phyloP scores from a whole-genome alignment of 2,113 vertebrate genomes.

The Larimichthys crocea region DNA sequence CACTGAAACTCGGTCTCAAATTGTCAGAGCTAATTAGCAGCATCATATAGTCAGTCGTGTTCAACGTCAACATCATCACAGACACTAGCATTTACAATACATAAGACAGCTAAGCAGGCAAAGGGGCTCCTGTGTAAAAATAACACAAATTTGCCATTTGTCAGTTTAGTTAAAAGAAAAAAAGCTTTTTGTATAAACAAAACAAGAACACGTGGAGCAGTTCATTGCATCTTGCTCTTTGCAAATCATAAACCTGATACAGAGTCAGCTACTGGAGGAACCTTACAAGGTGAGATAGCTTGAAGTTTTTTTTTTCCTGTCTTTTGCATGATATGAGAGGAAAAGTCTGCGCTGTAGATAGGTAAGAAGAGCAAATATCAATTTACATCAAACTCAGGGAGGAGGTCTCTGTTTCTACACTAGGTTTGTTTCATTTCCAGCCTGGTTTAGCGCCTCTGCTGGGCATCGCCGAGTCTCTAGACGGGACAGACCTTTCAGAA shows the following conservation, averaged over 20 bases:
- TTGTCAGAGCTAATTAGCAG: conserved; percentile 76
- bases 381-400: neutral
- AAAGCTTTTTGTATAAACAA: conserved; percentile 17
- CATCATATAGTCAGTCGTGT: conserved; percentile 56
- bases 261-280: conserved; percentile 31
- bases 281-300: conserved; percentile 20
- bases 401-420: neutral
- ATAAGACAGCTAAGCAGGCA: conserved; percentile 70
- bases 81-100: conserved; percentile 43
- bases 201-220: conserved; percentile 17
- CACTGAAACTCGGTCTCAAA: conserved; percentile 51
- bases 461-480: conserved; percentile 76
- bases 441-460: conserved; percentile 85
- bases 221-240: conserved; percentile 74
- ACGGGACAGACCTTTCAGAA: conserved; percentile 83
- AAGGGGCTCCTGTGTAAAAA: conserved; percentile 48
- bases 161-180: conserved; percentile 45
- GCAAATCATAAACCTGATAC: conserved; percentile 50
- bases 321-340: conserved; percentile 50
- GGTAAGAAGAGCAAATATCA: neutral
- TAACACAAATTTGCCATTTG: conserved; percentile 63
- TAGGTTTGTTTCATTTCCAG: conserved; percentile 86
- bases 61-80: conserved; percentile 50
- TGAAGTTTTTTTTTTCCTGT: neutral
- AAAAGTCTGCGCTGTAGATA: conserved; percentile 4